These are phyloP conservation scores for Sabatieria punctata DNA, from an alignment of 2,888 invertebrate genomes.

Conservation along the genomic window DNA sequence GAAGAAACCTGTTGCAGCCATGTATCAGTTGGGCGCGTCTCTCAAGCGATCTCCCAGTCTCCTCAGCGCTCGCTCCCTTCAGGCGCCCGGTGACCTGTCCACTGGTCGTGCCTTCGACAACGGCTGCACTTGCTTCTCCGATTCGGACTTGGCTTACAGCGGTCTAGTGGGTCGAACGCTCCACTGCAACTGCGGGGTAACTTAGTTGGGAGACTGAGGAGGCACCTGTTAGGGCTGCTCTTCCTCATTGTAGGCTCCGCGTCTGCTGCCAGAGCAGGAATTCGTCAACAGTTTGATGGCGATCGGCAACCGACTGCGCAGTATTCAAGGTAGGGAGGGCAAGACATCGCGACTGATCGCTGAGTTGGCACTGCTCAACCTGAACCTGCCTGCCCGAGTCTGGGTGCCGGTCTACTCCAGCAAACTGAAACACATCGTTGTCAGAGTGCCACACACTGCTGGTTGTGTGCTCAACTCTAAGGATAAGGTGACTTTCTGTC, in stretches of 20 bases:
- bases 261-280: slow-evolving; percentile 63
- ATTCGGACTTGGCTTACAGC: neutral
- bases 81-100: slow-evolving; percentile 60
- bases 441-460: slow-evolving; percentile 87
- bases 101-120: slow-evolving; percentile 91
- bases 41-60: slow-evolving; percentile 9
- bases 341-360: slow-evolving; percentile 59
- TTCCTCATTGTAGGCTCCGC: slow-evolving; percentile 65
- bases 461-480: slow-evolving; percentile 97
- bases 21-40: slow-evolving; percentile 10
- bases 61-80: slow-evolving; percentile 3
- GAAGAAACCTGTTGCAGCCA: slow-evolving; percentile 9
- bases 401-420: slow-evolving; percentile 79
- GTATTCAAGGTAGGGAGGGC: slow-evolving; percentile 67
- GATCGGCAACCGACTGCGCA: slow-evolving; percentile 63
- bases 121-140: slow-evolving; percentile 52
- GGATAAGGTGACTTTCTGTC: slow-evolving; percentile 54
- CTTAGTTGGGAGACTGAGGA: slow-evolving; percentile 18
- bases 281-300: slow-evolving; percentile 67
- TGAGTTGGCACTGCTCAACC: slow-evolving; percentile 75
- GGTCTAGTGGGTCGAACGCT: slow-evolving; percentile 39
- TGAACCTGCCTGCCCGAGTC: slow-evolving; percentile 89
- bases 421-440: slow-evolving; percentile 64
- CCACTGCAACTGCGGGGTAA: slow-evolving; percentile 56
- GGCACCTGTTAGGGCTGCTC: no score